Evolutionary conservation across 2,113 vertebrate species (phyloP).

Genomic region (Megaleporinus macrocephalus): DNA sequence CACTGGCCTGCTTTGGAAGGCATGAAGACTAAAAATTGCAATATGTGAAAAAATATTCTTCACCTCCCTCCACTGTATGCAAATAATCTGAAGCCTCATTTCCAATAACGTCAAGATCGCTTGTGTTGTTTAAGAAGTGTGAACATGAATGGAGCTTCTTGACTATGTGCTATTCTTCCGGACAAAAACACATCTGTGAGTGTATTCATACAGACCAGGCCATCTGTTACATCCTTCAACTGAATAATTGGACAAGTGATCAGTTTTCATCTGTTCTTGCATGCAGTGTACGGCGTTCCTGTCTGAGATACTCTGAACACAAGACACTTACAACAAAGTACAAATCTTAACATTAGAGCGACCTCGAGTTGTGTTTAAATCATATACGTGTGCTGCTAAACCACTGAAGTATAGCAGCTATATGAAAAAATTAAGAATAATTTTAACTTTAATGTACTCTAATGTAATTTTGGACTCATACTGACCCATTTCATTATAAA

Average conservation of each 20-base stretch:
- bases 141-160: slow-evolving; percentile 15
- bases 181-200: slow-evolving; percentile 28
- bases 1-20: not conserved
- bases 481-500: not conserved
- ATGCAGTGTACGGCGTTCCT: slow-evolving; percentile 26
- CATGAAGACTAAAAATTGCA: not conserved
- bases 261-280: slow-evolving; percentile 49
- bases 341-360: not conserved
- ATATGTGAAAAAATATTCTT: not conserved
- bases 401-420: no score
- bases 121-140: not conserved
- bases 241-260: slow-evolving; percentile 45
- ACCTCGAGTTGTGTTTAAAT: no score
- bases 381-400: no score
- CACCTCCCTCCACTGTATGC: not conserved
- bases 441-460: not conserved
- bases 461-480: not conserved
- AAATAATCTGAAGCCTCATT: slow-evolving; percentile 8
- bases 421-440: no score
- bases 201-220: slow-evolving; percentile 38
- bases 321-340: not conserved
- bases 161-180: slow-evolving; percentile 17
- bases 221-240: slow-evolving; percentile 49
- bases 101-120: slow-evolving; percentile 1
- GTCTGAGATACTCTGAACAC: slow-evolving; percentile 1